Evolutionary conservation across 2,888 invertebrate species (phyloP), one percentile per base, ranked within the genome.

Genomic region (Drosophila ezoana): DNA sequence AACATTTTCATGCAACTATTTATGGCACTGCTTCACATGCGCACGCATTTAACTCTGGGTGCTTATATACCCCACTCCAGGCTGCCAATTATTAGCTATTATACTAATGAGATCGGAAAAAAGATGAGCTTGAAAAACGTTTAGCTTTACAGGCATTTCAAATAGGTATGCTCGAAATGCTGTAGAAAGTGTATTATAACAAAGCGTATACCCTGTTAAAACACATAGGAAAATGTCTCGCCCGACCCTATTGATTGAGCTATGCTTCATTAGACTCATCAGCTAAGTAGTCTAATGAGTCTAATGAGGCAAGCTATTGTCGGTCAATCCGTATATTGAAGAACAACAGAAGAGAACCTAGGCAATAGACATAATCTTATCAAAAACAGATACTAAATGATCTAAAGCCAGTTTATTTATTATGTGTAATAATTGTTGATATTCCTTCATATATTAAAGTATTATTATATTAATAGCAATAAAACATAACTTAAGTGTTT

Each of bases 1-100:
- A 77, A 69, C 60, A 71, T 65, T 68, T 53, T 76, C 54, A 64
- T 80, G 82, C 41, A 43, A 49, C 35, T 16, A 72, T 80, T 83
- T 61, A 57, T 63, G 28, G 41, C 58, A 53, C 38, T 44, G 40
- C 43, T 52, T 28, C 28, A 28, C 28, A 28, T 28, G 32, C 18
- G 52, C 82, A 81, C 65, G 71, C 70, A 70, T 20, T 32, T 11
- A 33, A 44, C 28, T 16, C 13, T 3, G 16, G 8, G n/a, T 60
- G 33, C 16, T 6, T 4, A 11, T 59, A 23, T 16, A 23, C 16
- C 41, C 28, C 49, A 40, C 14, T 9, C 13, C 13, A 10, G 10
- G 6, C 14, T 13, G 13, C 3, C 23, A 35, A 23, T 20, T 14
- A 9, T n/a, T 11, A 14, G 13, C 6, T 16, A 47, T 52, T n/a